Evolutionary conservation across 2,113 vertebrate genomes (phyloP).

Genomic region (Blennius ocellaris): DNA sequence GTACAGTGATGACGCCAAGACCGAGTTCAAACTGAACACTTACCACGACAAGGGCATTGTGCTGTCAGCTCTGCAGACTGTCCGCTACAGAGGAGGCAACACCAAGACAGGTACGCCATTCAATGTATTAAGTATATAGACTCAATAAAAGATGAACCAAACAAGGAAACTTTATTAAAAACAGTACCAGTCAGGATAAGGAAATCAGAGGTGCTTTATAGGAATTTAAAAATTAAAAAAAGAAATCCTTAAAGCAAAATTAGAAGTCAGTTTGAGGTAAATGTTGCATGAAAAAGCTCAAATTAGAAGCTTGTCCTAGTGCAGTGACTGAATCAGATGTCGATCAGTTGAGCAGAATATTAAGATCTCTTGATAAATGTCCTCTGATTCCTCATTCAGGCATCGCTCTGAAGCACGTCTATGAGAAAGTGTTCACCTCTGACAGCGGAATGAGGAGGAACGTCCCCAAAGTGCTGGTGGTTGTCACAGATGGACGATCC

Average conservation of each 20-base stretch:
- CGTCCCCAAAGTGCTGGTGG: constrained; percentile 97
- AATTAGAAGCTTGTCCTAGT: too few species aligned
- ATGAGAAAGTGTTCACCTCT: constrained; percentile 93
- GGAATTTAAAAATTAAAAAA: too few species aligned
- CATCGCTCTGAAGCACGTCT: constrained; percentile 91
- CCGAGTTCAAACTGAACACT: constrained; percentile 96
- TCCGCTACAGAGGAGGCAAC: constrained; percentile 97
- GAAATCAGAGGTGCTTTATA: too few species aligned
- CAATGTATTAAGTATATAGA: too few species aligned
- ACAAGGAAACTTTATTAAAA: too few species aligned
- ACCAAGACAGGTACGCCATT: constrained; percentile 91
- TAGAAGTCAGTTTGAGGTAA: too few species aligned
- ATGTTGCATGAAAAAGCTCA: too few species aligned
- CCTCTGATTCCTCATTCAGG: constrained; percentile 77
- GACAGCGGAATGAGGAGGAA: constrained; percentile 95
- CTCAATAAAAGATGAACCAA: too few species aligned
- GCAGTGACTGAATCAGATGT: too few species aligned
- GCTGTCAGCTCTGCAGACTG: constrained; percentile 90
- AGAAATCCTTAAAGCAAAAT: not conserved
- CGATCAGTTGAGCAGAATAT: not conserved
- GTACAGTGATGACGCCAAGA: constrained; percentile 96
- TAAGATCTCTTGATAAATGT: not conserved
- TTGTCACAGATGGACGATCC: constrained; percentile 96
- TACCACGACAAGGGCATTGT: constrained; percentile 93
- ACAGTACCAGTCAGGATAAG: too few species aligned